A percentile compares a stretch with the other conserved stretches of the same genome.
These are phyloP conservation scores for Prionace glauca DNA, from an alignment of 2,797 vertebrate species.

Conservation along the genomic window DNA sequence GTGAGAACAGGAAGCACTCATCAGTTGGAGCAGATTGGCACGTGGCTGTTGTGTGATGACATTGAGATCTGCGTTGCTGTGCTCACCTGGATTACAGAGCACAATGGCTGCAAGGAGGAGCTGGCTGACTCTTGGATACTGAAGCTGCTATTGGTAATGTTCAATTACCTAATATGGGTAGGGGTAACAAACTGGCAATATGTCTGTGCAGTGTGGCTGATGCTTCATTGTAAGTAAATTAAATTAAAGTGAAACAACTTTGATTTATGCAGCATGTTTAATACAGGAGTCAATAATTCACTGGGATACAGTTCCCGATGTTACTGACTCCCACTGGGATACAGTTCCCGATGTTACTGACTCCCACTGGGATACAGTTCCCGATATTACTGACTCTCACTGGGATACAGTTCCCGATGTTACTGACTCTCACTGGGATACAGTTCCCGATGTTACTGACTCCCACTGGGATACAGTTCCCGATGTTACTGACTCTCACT, in stretches of 20 bases:
- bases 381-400: too few relatives aligned
- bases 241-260: background rate
- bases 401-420: too few relatives aligned
- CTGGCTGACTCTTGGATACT: conserved; percentile 40
- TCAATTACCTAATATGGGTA: background rate
- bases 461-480: too few relatives aligned
- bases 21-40: conserved; percentile 53
- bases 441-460: too few relatives aligned
- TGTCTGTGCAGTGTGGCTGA: too few relatives aligned
- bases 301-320: too few relatives aligned
- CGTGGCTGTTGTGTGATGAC: conserved; percentile 49
- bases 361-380: too few relatives aligned
- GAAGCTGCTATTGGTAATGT: conserved; percentile 42
- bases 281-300: background rate
- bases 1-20: conserved; percentile 42
- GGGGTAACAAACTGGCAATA: background rate
- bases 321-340: too few relatives aligned
- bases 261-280: background rate
- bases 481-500: too few relatives aligned
- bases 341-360: too few relatives aligned
- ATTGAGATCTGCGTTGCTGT: conserved; percentile 57
- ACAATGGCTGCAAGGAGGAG: conserved; percentile 37
- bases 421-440: too few relatives aligned
- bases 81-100: conserved; percentile 58
- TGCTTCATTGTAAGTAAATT: background rate